These are phyloP conservation scores for Myodes glareolus DNA, from an alignment of 2,113 vertebrate genomes.

Conservation along the genomic window DNA sequence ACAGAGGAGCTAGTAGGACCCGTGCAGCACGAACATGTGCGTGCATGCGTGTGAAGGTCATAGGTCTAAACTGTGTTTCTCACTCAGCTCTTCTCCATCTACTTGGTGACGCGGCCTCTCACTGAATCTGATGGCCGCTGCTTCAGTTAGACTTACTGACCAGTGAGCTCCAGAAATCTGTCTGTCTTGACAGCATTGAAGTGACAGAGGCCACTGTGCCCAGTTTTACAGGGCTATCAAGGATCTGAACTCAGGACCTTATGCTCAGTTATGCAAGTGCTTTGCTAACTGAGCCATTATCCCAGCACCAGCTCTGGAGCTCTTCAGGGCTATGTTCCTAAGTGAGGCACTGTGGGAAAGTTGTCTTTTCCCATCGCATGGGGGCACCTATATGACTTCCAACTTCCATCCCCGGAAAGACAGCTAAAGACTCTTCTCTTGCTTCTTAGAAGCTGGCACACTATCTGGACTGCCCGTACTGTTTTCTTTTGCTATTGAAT, in stretches of 20 bases:
- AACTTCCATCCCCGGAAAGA: neutral
- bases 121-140: neutral
- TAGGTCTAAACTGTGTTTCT: neutral
- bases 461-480: neutral
- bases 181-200: neutral
- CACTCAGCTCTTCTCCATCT: neutral
- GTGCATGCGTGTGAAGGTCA: neutral
- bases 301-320: neutral
- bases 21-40: neutral
- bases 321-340: neutral
- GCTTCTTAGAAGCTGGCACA: neutral
- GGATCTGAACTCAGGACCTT: neutral
- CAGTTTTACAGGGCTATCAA: neutral
- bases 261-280: neutral
- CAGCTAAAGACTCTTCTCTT: neutral
- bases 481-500: neutral
- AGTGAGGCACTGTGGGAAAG: neutral
- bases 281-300: neutral
- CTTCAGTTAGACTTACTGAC: neutral
- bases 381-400: neutral
- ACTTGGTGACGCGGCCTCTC: neutral
- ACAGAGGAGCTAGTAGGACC: too few relatives aligned
- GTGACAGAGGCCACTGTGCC: neutral
- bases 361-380: neutral
- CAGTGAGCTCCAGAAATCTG: neutral